These are phyloP conservation scores for Microcebus ravelobensis DNA, from an alignment of 2,113 vertebrate genomes.

Conservation along the genomic window DNA sequence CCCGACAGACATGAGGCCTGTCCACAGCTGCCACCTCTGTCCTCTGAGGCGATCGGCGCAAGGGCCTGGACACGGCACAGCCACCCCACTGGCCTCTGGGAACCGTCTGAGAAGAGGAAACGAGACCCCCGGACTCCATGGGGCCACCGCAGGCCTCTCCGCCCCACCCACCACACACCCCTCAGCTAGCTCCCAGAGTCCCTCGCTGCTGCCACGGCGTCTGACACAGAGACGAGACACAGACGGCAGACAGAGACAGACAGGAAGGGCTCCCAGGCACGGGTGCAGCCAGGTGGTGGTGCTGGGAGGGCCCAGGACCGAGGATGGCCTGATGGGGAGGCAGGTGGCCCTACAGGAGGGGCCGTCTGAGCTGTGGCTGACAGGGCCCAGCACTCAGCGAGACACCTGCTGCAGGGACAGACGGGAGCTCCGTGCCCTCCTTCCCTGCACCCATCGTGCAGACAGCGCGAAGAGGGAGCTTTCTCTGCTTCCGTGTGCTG, in stretches of 20 bases:
- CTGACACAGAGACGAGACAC: conserved; percentile 76
- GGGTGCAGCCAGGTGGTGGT: neutral
- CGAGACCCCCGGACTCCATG: neutral
- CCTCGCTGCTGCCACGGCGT: conserved; percentile 5
- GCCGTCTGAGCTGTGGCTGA: neutral
- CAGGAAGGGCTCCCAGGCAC: conserved; percentile 29
- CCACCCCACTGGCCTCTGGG: neutral
- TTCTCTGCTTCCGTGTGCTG: neutral
- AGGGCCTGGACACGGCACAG: neutral
- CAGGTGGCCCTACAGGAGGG: neutral
- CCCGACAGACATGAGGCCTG: neutral
- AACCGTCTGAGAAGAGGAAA: conserved; percentile 23
- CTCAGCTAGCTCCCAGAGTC: conserved; percentile 1
- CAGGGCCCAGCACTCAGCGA: neutral
- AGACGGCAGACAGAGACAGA: conserved; percentile 77
- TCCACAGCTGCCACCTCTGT: neutral
- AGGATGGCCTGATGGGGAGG: neutral
- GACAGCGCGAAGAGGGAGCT: too few relatives aligned
- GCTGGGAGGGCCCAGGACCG: neutral
- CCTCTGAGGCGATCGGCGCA: neutral
- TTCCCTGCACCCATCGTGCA: accelerated
- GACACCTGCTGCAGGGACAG: neutral
- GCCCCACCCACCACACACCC: neutral
- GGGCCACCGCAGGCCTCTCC: neutral
- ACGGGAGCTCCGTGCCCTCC: neutral